Conservation (phyloP, 1,140 invertebrate genomes). For the Leptinotarsa defecta region DNA sequence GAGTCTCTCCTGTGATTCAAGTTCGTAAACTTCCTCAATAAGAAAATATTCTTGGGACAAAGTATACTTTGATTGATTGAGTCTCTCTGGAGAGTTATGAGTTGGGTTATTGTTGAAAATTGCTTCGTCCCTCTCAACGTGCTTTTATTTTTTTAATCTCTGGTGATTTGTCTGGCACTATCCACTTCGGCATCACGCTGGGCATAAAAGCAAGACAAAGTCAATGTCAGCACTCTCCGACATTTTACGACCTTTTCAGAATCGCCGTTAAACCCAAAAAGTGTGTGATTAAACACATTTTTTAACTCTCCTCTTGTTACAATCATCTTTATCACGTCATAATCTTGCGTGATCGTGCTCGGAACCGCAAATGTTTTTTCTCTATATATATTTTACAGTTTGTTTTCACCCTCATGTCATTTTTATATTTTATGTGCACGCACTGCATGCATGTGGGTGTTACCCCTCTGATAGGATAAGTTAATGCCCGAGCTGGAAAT, state of each 20-base stretch:
- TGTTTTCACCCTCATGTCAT: constrained; percentile 35
- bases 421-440: constrained; percentile 39
- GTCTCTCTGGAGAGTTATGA: too few species aligned
- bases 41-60: too few species aligned
- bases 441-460: constrained; percentile 34
- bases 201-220: background rate
- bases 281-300: constrained; percentile 24
- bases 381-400: constrained; percentile 38
- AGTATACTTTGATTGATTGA: too few species aligned
- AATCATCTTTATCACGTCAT: constrained; percentile 33
- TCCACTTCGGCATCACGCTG: too few species aligned
- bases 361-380: constrained; percentile 32
- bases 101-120: too few species aligned
- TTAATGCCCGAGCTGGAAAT: background rate
- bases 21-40: too few species aligned
- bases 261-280: background rate
- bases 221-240: background rate
- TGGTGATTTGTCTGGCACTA: too few species aligned
- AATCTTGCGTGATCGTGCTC: constrained; percentile 31
- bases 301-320: constrained; percentile 30
- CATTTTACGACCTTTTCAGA: background rate
- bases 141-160: too few species aligned
- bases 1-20: too few species aligned
- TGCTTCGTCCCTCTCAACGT: too few species aligned
- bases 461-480: constrained; percentile 16